Evolutionary conservation across 2,797 vertebrate species (phyloP).

Genomic region (Emys orbicularis): DNA sequence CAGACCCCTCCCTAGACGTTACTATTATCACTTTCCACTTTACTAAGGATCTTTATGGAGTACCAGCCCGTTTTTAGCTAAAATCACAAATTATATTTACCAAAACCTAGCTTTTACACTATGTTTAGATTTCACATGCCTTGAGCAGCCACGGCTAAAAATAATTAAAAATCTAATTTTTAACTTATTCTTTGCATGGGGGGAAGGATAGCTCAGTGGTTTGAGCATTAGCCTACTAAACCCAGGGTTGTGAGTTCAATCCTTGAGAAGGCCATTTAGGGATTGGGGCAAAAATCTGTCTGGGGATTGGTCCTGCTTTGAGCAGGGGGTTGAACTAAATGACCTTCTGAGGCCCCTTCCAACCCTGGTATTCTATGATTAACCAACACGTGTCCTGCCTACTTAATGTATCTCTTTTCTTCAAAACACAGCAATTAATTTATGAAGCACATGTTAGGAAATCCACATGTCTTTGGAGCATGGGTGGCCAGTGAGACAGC

Average conservation of each 20-base stretch:
- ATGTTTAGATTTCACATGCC: not conserved
- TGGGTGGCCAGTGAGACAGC: too few relatives aligned
- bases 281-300: too few relatives aligned
- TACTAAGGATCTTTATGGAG: not conserved
- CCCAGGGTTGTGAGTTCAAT: too few relatives aligned
- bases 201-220: too few relatives aligned
- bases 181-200: not conserved
- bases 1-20: not conserved
- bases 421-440: not conserved
- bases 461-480: not conserved
- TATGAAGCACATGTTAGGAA: slow-evolving; percentile 4
- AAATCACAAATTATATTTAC: not conserved
- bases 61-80: slow-evolving; percentile 10
- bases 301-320: too few relatives aligned
- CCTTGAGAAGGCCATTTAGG: too few relatives aligned
- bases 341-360: too few relatives aligned
- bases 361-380: not conserved
- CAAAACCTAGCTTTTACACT: not conserved
- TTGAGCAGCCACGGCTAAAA: slow-evolving; percentile 1
- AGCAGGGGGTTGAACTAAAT: too few relatives aligned
- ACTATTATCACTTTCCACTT: not conserved
- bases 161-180: not conserved
- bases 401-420: slow-evolving; percentile 35
- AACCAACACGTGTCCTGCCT: not conserved
- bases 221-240: too few relatives aligned